Percentiles rank a stretch among this genome's conserved stretches.
These are phyloP conservation scores for Trididemnum clinides DNA, from an alignment of 23 tunicate species.

Conservation along the genomic window DNA sequence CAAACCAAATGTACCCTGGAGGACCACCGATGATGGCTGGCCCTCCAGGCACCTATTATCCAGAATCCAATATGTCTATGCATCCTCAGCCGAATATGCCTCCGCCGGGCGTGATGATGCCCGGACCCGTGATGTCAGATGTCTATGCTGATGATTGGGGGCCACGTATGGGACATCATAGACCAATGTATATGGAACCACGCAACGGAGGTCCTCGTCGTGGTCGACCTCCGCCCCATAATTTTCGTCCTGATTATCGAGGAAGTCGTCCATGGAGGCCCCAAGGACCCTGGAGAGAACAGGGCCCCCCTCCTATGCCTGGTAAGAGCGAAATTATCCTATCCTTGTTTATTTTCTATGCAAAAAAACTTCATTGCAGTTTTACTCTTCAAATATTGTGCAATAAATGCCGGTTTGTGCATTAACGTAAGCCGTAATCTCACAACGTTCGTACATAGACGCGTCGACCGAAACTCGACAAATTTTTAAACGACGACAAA, in stretches of 20 bases:
- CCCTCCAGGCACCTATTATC: neutral
- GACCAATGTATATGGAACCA: neutral
- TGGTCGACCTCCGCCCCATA: neutral
- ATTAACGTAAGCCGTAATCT: no score
- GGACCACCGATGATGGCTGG: slow-evolving; percentile 27
- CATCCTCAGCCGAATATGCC: slow-evolving; percentile 41
- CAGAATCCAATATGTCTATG: neutral
- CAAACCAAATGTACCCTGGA: slow-evolving; percentile 40
- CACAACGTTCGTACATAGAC: no score
- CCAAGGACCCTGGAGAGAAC: slow-evolving; percentile 42
- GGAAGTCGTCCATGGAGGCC: slow-evolving; percentile 41
- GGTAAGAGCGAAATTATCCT: slow-evolving; percentile 19
- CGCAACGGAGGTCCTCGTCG: neutral
- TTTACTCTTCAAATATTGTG: no score
- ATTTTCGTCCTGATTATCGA: slow-evolving; percentile 29
- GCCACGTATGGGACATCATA: neutral
- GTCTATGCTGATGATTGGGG: neutral
- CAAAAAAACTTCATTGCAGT: slow-evolving; percentile 1
- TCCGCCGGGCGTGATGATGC: slow-evolving; percentile 30
- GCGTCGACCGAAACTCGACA: no score
- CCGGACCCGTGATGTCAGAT: slow-evolving; percentile 17
- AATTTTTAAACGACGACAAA: no score
- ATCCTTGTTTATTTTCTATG: no score
- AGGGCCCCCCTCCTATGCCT: slow-evolving; percentile 13
- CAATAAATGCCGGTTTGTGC: no score